These are phyloP conservation scores for Pristionchus fissidentatus DNA, from an alignment of 2,888 invertebrate species.

Conservation along the genomic window DNA sequence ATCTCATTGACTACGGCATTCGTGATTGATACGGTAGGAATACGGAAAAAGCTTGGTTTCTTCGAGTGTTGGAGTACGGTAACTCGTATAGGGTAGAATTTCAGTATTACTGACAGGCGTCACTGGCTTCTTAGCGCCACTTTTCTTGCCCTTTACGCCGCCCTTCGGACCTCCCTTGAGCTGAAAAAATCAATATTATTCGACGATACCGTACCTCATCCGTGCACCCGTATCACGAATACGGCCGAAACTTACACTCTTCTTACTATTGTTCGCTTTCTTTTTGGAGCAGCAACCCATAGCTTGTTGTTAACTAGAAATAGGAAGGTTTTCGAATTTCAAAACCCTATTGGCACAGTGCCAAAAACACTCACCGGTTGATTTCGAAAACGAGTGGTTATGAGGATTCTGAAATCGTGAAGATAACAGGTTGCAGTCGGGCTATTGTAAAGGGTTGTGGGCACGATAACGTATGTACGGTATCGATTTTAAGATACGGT, in stretches of 20 bases:
- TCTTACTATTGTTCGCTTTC: neutral
- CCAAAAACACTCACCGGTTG: neutral
- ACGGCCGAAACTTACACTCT: neutral
- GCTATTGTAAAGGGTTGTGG: too few species aligned
- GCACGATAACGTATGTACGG: too few species aligned
- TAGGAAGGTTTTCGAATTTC: neutral
- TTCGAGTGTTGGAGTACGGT: neutral
- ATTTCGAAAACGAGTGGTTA: slow-evolving; percentile 17
- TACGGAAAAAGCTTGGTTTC: neutral
- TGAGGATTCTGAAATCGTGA: neutral
- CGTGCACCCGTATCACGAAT: neutral
- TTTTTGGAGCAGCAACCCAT: slow-evolving; percentile 23
- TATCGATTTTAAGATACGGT: neutral
- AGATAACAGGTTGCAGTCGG: neutral
- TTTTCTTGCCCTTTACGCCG: neutral
- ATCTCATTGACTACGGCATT: too few species aligned
- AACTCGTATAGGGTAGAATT: neutral
- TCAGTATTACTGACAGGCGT: neutral
- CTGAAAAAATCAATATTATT: too few species aligned
- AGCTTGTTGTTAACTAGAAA: slow-evolving; percentile 4
- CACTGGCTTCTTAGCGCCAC: neutral
- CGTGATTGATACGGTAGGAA: neutral
- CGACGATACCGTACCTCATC: neutral
- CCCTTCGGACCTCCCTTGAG: neutral
- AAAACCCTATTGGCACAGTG: neutral